These are phyloP conservation scores for Diabrotica balteata DNA, from an alignment of 2,888 invertebrate species.

Conservation along the genomic window DNA sequence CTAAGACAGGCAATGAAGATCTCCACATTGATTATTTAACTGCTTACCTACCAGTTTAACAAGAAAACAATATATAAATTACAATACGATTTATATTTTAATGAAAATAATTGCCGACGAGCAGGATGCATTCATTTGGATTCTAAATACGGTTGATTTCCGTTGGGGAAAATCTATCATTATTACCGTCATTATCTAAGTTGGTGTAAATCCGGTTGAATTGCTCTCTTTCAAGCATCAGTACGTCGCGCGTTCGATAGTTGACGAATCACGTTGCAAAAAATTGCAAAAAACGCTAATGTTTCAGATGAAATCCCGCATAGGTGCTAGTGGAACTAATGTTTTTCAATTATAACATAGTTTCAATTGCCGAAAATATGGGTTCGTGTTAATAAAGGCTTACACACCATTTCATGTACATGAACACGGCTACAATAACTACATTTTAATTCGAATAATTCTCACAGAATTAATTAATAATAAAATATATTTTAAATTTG, in stretches of 20 bases:
- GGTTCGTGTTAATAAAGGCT: too few species aligned
- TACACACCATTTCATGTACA: too few species aligned
- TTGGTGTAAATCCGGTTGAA: constrained; percentile 2
- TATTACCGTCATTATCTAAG: background rate
- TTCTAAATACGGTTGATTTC: background rate
- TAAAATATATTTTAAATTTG: too few species aligned
- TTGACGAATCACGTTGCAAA: background rate
- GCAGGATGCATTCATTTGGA: background rate
- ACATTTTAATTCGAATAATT: background rate
- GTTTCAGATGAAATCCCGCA: constrained; percentile 4
- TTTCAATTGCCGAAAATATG: too few species aligned
- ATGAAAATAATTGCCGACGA: background rate
- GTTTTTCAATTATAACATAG: background rate
- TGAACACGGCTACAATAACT: background rate
- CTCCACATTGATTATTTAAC: too few species aligned
- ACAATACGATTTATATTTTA: too few species aligned
- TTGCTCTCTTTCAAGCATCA: constrained; percentile 7
- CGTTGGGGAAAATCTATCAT: constrained; percentile 3
- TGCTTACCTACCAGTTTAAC: too few species aligned
- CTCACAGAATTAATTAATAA: constrained; percentile 1
- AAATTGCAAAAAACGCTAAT: background rate
- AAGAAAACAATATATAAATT: too few species aligned
- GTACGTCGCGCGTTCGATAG: background rate
- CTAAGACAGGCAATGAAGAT: too few species aligned
- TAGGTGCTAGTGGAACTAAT: constrained; percentile 9